These are phyloP conservation scores for Hetaerina americana DNA, from an alignment of 1,140 invertebrate genomes.

Conservation along the genomic window DNA sequence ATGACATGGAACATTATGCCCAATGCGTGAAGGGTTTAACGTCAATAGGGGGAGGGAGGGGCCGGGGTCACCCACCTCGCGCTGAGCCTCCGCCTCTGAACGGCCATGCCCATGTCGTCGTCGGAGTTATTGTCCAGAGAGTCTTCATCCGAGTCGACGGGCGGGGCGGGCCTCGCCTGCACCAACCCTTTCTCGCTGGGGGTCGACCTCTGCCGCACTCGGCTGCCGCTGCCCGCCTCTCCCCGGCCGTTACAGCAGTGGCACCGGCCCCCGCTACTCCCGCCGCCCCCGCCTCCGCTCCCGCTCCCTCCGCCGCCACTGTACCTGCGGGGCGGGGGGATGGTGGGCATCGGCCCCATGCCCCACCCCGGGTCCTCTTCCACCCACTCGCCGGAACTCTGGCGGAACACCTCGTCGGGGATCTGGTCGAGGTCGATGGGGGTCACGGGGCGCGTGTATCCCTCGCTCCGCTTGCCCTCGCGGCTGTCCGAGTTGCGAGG, in stretches of 20 bases:
- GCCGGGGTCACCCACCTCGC: not conserved
- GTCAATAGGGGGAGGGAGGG: too few species aligned
- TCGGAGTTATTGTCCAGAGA: not conserved
- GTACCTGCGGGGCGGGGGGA: not conserved
- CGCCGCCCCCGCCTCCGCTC: not conserved
- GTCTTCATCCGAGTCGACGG: not conserved
- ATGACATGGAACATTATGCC: too few species aligned
- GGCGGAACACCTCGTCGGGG: not conserved
- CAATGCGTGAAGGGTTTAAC: too few species aligned
- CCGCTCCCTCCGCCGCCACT: not conserved
- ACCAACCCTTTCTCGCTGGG: not conserved
- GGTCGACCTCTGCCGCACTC: not conserved
- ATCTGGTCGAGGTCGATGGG: not conserved
- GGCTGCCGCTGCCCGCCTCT: not conserved
- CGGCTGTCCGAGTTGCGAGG: slow-evolving; percentile 27
- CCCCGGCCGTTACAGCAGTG: not conserved
- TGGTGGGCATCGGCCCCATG: slow-evolving; percentile 22
- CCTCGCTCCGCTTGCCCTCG: slow-evolving; percentile 15
- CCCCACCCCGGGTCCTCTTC: not conserved
- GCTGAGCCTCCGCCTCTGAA: not conserved
- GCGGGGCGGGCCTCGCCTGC: not conserved
- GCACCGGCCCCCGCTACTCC: not conserved
- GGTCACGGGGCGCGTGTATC: slow-evolving; percentile 7
- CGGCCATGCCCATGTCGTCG: not conserved
- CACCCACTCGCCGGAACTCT: not conserved